phyloP scores from a whole-genome alignment of 2,888 invertebrate species.

The Amblyteles armatorius region DNA sequence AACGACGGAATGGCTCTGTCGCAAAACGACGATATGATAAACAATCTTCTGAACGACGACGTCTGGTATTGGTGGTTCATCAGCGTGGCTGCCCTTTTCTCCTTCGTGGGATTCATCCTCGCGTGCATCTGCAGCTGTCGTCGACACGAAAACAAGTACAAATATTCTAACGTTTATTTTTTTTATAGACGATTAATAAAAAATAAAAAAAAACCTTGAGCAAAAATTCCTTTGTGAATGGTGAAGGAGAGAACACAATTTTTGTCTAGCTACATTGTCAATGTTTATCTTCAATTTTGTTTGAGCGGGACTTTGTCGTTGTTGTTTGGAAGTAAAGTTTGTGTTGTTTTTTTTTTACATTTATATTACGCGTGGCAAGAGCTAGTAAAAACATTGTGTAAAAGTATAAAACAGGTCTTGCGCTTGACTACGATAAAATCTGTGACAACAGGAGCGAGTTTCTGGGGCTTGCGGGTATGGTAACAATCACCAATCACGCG shows the following conservation, averaged over 20 bases:
- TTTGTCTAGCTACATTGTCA: background rate
- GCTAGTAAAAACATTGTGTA: constrained; percentile 23
- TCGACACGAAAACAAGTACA: constrained; percentile 91
- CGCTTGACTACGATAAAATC: constrained; percentile 71
- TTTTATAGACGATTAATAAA: background rate
- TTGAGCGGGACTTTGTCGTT: background rate
- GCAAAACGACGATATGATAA: constrained; percentile 76
- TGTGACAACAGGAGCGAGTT: constrained; percentile 88
- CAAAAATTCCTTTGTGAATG: no score
- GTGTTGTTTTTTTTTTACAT: background rate
- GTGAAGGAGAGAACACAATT: background rate
- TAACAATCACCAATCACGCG: constrained; percentile 88
- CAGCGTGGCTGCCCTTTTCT: constrained; percentile 83
- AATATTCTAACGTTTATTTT: constrained; percentile 62
- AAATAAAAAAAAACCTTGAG: no score
- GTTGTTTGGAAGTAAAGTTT: background rate
- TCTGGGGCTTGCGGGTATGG: constrained; percentile 90
- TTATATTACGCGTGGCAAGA: constrained; percentile 16
- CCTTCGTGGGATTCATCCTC: constrained; percentile 86
- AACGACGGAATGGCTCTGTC: constrained; percentile 64
- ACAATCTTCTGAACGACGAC: constrained; percentile 76
- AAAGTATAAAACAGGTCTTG: constrained; percentile 55
- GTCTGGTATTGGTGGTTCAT: constrained; percentile 83
- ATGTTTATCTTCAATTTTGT: background rate
- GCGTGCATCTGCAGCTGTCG: constrained; percentile 91